Evolutionary conservation across 2,888 invertebrate genomes (phyloP).

Genomic region (Pantelozetes paolii): DNA sequence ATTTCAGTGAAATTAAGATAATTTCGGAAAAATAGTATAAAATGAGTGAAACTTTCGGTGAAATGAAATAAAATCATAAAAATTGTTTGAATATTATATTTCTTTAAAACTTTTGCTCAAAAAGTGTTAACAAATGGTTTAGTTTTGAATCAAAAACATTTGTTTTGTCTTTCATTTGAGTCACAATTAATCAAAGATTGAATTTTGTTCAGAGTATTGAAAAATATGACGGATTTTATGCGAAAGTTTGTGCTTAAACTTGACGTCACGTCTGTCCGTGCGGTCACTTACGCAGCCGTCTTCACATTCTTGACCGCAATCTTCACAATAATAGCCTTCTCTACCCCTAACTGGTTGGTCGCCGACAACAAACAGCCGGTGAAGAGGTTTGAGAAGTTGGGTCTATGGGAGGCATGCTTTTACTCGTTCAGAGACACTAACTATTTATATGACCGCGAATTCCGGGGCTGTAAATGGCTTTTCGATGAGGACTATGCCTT

Average conservation of each 20-base stretch:
- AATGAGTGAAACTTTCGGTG: neutral
- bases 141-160: neutral
- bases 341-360: conserved; percentile 51
- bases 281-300: conserved; percentile 43
- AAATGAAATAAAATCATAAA: neutral
- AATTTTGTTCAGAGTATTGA: neutral
- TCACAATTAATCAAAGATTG: neutral
- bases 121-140: neutral
- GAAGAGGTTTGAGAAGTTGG: conserved; percentile 56
- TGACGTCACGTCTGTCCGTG: conserved; percentile 40
- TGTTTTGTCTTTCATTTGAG: neutral
- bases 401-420: conserved; percentile 93
- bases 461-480: conserved; percentile 91
- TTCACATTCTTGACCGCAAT: conserved; percentile 46
- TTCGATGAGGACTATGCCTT: conserved; percentile 95
- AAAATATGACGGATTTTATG: conserved; percentile 21
- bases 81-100: neutral
- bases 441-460: conserved; percentile 69
- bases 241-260: conserved; percentile 29
- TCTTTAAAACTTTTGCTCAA: neutral
- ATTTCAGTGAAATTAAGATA: neutral
- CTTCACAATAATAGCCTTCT: conserved; percentile 49
- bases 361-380: conserved; percentile 48
- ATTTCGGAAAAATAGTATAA: neutral
- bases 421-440: conserved; percentile 71